Evolutionary conservation across 2,113 vertebrate species (phyloP), one percentile per base, ranked within the genome.

Genomic region (Cygnus atratus): DNA sequence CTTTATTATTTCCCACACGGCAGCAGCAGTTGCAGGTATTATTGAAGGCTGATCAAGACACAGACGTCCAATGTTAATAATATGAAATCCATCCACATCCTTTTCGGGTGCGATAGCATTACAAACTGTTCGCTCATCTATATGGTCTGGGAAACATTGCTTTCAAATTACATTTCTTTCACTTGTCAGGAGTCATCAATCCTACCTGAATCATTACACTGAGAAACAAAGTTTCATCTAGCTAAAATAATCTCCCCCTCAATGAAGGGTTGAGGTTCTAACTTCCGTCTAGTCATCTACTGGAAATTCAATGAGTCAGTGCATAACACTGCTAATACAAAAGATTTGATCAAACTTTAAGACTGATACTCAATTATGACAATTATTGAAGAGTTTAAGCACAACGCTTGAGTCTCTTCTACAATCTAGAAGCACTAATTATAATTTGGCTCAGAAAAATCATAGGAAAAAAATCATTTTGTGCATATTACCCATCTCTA

Each of bases 41-140:
- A 99, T 87, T 11, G 99, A 98, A 58, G 98, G 98, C 96, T 99
- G 99, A 87, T 99, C 99, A 13, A 99, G 98, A 92, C 99, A 99
- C 87, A 99, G 96, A 52, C 98, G 99, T 35, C 99, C 99, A 6
- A 99, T 96, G 39, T 99, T 99, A 78, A 99, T 95, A 70, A 99
- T 98, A 20, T 99, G 99, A 95, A 99, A 99, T 7, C 99, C 99
- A 72, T 99, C 99, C 15, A 99, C 99, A 11, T 99, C 99, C 96
- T 99, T 99, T 58, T 98, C 98, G 26, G 99, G 99, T 43, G 98
- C 94, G 7, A 99, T 98, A 73, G 98, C 98, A 3, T 99, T 99
- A 70, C 99, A 99, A 13, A 99, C 97, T 2, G 97, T 90, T 85
- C 98, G 96, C 48, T 99, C 99, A 17, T 98, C 98, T 20, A 99